Evolutionary conservation across 1,140 invertebrate species (phyloP).

Genomic region (Plectrocnemia conspersa): DNA sequence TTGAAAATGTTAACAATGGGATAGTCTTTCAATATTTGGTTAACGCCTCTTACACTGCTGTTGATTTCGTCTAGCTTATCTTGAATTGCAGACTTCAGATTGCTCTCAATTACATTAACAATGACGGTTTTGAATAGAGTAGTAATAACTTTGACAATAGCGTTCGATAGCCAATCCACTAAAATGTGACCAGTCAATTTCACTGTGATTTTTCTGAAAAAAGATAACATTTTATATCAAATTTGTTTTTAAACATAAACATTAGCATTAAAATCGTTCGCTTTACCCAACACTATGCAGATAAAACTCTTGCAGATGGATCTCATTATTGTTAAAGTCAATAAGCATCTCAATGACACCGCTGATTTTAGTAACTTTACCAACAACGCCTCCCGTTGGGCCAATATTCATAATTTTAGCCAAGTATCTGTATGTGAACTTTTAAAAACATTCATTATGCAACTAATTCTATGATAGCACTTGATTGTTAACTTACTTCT

Average conservation of each 20-base stretch:
- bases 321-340: conserved; percentile 50
- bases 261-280: neutral
- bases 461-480: neutral
- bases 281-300: conserved; percentile 44
- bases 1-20: neutral
- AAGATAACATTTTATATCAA: conserved; percentile 11
- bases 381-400: conserved; percentile 45
- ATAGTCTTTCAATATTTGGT: neutral
- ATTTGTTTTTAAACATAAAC: neutral
- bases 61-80: conserved; percentile 30
- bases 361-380: conserved; percentile 40
- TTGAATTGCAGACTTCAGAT: conserved; percentile 26
- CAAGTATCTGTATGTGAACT: conserved; percentile 48
- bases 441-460: conserved; percentile 32
- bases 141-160: conserved; percentile 42
- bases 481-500: conserved; percentile 8
- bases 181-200: conserved; percentile 47
- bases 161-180: conserved; percentile 46
- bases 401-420: conserved; percentile 50
- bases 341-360: conserved; percentile 44
- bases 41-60: conserved; percentile 5
- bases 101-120: conserved; percentile 42
- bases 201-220: conserved; percentile 44
- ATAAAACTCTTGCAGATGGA: conserved; percentile 47
- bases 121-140: conserved; percentile 45